These are phyloP conservation scores for Drosophila parvula DNA, from an alignment of 1,140 invertebrate genomes.

Conservation along the genomic window DNA sequence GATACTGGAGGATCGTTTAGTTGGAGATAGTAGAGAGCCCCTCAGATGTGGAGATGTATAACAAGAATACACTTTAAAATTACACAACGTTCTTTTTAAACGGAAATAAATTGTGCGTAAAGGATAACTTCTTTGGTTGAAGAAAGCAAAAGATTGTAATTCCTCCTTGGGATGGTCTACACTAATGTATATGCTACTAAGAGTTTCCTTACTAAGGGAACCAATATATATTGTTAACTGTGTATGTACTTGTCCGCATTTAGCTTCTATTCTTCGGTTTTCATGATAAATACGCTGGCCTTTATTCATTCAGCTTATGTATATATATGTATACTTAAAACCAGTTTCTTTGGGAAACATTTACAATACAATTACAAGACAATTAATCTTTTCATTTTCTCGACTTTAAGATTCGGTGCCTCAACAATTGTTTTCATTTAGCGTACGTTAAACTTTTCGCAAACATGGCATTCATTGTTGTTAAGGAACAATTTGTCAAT, in stretches of 20 bases:
- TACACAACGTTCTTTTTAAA: background rate
- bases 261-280: background rate
- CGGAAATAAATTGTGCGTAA: background rate
- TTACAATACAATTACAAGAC: background rate
- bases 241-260: background rate
- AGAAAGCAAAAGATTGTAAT: too few species aligned
- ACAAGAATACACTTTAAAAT: background rate
- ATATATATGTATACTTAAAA: background rate
- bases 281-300: background rate
- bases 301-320: background rate
- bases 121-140: background rate
- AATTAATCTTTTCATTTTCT: background rate
- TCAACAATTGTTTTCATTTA: conserved; percentile 10
- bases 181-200: too few species aligned
- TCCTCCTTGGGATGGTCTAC: too few species aligned
- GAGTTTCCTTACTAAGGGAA: too few species aligned
- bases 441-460: background rate
- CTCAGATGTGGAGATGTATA: conserved; percentile 13
- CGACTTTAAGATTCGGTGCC: background rate
- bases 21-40: conserved; percentile 10
- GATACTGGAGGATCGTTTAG: conserved; percentile 33
- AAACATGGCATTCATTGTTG: conserved; percentile 17
- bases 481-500: conserved; percentile 19
- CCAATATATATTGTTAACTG: background rate
- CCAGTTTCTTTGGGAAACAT: background rate